Percentiles rank a stretch among this genome's conserved stretches.
phyloP scores from a whole-genome alignment of 1,140 invertebrate genomes.

The Diuraphis noxia region DNA sequence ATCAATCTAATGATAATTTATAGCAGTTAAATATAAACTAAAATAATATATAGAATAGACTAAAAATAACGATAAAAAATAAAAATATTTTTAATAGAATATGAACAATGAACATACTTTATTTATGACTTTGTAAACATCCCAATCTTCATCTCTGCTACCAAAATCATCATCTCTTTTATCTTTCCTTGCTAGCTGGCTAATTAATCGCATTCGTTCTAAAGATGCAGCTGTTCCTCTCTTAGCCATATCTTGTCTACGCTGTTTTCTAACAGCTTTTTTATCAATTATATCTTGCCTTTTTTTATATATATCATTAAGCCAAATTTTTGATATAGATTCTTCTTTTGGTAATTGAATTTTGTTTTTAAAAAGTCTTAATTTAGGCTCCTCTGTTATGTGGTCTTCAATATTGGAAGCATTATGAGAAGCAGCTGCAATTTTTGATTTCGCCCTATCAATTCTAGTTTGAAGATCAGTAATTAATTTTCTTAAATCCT shows the following conservation, averaged over 20 bases:
- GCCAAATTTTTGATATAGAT: slow-evolving; percentile 71
- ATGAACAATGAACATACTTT: slow-evolving; percentile 67
- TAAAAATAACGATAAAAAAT: neutral
- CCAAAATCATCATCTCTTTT: slow-evolving; percentile 91
- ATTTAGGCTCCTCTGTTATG: slow-evolving; percentile 61
- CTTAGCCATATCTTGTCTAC: slow-evolving; percentile 84
- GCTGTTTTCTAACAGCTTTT: slow-evolving; percentile 72
- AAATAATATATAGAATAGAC: neutral
- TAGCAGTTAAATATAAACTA: neutral
- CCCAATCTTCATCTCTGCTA: slow-evolving; percentile 91
- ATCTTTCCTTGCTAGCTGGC: slow-evolving; percentile 79
- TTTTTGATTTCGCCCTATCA: slow-evolving; percentile 78
- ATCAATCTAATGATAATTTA: neutral
- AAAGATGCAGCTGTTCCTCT: slow-evolving; percentile 86
- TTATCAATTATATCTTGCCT: slow-evolving; percentile 72
- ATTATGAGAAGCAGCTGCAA: slow-evolving; percentile 68
- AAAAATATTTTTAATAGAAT: neutral
- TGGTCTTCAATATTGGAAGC: slow-evolving; percentile 55
- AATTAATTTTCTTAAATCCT: slow-evolving; percentile 76
- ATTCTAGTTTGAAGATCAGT: slow-evolving; percentile 74
- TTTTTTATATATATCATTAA: slow-evolving; percentile 68
- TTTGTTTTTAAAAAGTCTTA: slow-evolving; percentile 60
- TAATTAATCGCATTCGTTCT: slow-evolving; percentile 91
- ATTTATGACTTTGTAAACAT: slow-evolving; percentile 91
- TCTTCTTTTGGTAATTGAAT: slow-evolving; percentile 66